Base-by-base conservation (phyloP, 2,888 invertebrate genomes). In the Podotricha telesiphe region DNA sequence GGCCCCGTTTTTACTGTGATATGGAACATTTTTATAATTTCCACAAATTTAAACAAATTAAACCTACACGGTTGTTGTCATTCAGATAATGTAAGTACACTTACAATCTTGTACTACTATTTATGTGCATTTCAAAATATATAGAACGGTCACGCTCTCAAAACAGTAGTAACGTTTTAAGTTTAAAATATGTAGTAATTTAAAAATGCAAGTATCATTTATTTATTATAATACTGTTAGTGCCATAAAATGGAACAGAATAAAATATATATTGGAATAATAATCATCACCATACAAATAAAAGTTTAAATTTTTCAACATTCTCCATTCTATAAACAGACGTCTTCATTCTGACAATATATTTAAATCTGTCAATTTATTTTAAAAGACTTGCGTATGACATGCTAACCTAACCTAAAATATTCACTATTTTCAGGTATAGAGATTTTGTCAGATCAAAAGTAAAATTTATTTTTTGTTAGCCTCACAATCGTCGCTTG, bases 71-170 rank as follows among this genome's bases (percentile, higher is more conserved):
- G n/a, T 53, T 53, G 15, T 50, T 50, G 11, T 50, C 13, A 22
- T n/a, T 53, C 8, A 51, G 15, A 28, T 10, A 4, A 42, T 13
- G 13, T 13, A 53, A 15, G 47, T 28, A 17, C 15, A 22, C n/a
- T 42, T 20, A 45, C 42, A n/a, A 0, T 62, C n/a, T 17, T 47
- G 47, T 19, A 48, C 34, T 61, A 56, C 55, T 62, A 59, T 48
- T 19, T 47, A 37, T 15, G 17, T 34, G 62, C 20, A 76, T 83
- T 84, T 79, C 83, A 80, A 82, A 83, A 86, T 79, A n/a, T n/a
- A 75, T 75, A 72, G 70, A 69, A 70, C 75, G 80, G 86, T 85
- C 80, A 83, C 84, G 84, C 82, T 84, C 86, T 83, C 78, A 83
- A 85, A 82, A 70, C 75, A 67, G 73, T 72, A 77, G 80, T 76